Base-by-base conservation (phyloP, 2,888 invertebrate species). In the Pomacea canaliculata region DNA sequence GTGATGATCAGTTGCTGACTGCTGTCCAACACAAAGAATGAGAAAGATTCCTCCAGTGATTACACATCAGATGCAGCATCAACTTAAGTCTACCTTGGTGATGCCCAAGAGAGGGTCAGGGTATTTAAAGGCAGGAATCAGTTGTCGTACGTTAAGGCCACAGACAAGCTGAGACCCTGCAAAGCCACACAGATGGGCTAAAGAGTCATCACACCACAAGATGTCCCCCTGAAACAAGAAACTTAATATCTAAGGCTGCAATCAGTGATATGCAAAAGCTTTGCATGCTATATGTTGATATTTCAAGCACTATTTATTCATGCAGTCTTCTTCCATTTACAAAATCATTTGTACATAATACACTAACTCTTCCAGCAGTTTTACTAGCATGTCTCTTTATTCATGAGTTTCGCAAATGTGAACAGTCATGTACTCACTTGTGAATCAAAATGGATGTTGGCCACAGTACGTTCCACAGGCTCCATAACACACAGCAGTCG, bases 401-500 rank as follows among this genome's bases (percentile, higher is more conserved):
- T 16, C 51, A 56, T 8, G 4, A 56, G 8, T 56, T 56, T 56
- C 8, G 8, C 51, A 56, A 56, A 16, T 8, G 8, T 8, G 12
- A 56, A 10, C 51, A 56, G 51, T 10, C 63, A 16, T 65, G 16
- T 65, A 80, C 85, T 74, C 77, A 89, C 90, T 77, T 85, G 79
- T 49, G 82, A 81, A 69, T 88, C 87, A 81, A 89, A 87, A 59
- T 83, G 91, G 83, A 94, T 93, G 85, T 92, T 90, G 81, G 93
- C 93, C 85, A 92, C 93, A 80, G 92, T 93, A 81, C 93, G 92
- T 85, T 93, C 93, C 37, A 94, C 94, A 0, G 94, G 94, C 85
- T 94, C 94, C 60, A 94, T 94, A 46, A 92, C 92, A 12, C 94
- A 94, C 76, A 94, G 91, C 84, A 94, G 94, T 0, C 94, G 92